These are phyloP conservation scores for Chionoecetes opilio DNA, from an alignment of 1,140 invertebrate species.

Conservation along the genomic window DNA sequence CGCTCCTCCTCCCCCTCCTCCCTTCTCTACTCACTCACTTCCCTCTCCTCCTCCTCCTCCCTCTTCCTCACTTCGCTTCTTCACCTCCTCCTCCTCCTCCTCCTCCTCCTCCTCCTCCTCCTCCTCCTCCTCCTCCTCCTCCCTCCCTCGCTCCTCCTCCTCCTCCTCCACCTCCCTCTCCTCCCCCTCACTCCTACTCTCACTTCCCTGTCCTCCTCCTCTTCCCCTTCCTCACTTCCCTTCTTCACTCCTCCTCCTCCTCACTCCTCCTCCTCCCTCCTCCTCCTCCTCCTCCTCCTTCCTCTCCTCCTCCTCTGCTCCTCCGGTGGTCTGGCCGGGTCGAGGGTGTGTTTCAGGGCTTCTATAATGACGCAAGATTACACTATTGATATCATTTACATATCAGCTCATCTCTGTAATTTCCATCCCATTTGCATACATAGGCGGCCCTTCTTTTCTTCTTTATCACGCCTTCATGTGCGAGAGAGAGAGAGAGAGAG, in stretches of 20 bases:
- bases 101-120: background rate
- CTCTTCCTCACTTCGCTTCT: too few relatives aligned
- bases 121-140: background rate
- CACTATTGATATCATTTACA: conserved; percentile 69
- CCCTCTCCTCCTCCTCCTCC: background rate
- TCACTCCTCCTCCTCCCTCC: background rate
- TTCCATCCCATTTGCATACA: conserved; percentile 58
- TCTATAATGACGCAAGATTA: conserved; percentile 53
- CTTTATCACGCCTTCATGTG: conserved; percentile 14
- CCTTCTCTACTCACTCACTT: too few relatives aligned
- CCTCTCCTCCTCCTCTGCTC: background rate
- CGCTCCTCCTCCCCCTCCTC: background rate
- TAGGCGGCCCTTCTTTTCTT: background rate
- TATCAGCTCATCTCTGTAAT: conserved; percentile 59
- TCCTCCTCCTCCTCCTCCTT: background rate
- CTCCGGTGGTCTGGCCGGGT: background rate
- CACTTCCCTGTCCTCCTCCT: too few relatives aligned
- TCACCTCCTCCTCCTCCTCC: background rate
- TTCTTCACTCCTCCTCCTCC: too few relatives aligned
- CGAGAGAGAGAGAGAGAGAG: background rate
- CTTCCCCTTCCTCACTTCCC: too few relatives aligned
- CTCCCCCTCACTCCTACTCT: too few relatives aligned
- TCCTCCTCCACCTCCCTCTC: too few relatives aligned
- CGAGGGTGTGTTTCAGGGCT: background rate
- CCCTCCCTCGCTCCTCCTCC: too few relatives aligned